Evolutionary conservation across 2,888 invertebrate genomes (phyloP).

Genomic region (Tenthredo distinguenda): DNA sequence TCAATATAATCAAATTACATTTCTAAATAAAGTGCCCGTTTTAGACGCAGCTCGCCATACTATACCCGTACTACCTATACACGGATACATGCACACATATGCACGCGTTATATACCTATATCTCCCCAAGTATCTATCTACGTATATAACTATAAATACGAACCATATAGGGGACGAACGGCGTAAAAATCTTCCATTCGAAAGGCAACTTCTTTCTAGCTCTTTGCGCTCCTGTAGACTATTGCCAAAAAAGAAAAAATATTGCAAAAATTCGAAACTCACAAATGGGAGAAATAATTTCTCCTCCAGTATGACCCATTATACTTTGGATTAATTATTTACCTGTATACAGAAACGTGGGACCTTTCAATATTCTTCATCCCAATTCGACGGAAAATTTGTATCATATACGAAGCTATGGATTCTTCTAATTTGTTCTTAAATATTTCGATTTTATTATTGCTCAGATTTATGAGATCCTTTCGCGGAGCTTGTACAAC

Average conservation of each 20-base stretch:
- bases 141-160: conserved; percentile 11
- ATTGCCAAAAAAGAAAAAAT: background rate
- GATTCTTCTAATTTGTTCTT: background rate
- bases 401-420: background rate
- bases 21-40: conserved; percentile 54
- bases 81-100: background rate
- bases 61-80: background rate
- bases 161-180: background rate
- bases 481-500: background rate
- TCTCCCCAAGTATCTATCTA: background rate
- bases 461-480: background rate
- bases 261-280: background rate
- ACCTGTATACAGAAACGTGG: background rate
- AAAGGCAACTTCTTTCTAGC: background rate
- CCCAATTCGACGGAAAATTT: background rate
- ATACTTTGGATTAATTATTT: background rate
- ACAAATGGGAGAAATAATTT: background rate
- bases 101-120: background rate
- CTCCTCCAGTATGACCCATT: background rate
- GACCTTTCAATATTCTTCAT: background rate
- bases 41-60: conserved; percentile 14
- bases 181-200: background rate
- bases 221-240: background rate
- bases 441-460: background rate
- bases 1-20: conserved; percentile 61